These are phyloP conservation scores for Arbacia lixula DNA, from an alignment of 53 echinoderm and acorn worm genomes.

Conservation along the genomic window DNA sequence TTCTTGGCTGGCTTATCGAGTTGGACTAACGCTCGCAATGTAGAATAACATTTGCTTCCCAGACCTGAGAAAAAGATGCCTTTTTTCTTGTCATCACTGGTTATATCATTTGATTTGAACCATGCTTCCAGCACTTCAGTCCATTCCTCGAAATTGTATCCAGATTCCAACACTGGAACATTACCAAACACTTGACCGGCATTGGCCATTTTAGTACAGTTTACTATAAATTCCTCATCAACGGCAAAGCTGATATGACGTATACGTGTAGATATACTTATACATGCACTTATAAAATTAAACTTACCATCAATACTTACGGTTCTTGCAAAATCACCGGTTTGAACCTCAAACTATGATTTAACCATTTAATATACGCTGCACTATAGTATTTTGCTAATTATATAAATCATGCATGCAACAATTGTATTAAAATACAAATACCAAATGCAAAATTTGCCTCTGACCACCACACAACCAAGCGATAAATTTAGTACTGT, in stretches of 20 bases:
- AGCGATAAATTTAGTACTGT: neutral
- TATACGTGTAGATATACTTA: neutral
- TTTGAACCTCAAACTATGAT: neutral
- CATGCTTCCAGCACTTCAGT: conserved; percentile 52
- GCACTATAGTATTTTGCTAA: neutral
- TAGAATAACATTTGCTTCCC: conserved; percentile 55
- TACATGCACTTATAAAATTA: neutral
- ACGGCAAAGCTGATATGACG: neutral
- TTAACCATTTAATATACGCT: neutral
- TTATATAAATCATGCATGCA: neutral
- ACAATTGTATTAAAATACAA: neutral
- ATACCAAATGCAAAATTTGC: too few relatives aligned
- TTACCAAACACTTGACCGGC: conserved; percentile 26
- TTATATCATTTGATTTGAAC: conserved; percentile 48
- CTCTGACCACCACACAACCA: neutral
- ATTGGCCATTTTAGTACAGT: neutral
- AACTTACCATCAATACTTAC: neutral
- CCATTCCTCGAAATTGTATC: conserved; percentile 57
- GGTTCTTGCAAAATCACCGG: neutral
- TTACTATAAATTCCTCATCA: neutral
- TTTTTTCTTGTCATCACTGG: conserved; percentile 36
- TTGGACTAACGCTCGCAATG: conserved; percentile 57
- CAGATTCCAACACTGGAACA: conserved; percentile 44
- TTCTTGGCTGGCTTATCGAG: conserved; percentile 55
- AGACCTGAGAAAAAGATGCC: conserved; percentile 55